phyloP scores from a whole-genome alignment of 2,797 vertebrate species.

The Acanthurus lineatus region DNA sequence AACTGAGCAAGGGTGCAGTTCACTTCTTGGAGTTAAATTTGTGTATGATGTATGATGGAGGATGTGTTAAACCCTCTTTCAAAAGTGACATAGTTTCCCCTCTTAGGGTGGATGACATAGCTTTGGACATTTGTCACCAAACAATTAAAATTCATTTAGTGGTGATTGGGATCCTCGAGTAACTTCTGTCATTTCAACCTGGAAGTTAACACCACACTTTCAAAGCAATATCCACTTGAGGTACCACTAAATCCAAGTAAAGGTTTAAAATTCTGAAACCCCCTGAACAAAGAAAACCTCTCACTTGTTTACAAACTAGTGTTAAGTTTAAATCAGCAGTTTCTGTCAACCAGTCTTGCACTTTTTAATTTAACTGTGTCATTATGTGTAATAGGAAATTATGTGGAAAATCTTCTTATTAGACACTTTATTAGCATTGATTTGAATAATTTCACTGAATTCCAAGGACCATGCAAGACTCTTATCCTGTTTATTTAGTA shows the following conservation, averaged over 20 bases:
- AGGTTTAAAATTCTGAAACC: no score
- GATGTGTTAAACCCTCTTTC: neutral
- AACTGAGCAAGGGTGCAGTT: neutral
- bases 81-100: neutral
- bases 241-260: neutral
- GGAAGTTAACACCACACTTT: neutral
- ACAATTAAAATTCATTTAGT: neutral
- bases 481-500: constrained; percentile 14
- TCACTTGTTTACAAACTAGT: neutral
- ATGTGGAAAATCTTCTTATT: constrained; percentile 3
- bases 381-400: constrained; percentile 4
- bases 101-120: neutral
- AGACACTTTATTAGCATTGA: constrained; percentile 24
- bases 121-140: neutral
- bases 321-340: neutral
- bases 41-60: neutral
- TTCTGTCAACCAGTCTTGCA: neutral
- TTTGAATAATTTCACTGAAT: constrained; percentile 8
- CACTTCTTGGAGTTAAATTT: neutral
- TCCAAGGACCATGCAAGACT: neutral
- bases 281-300: constrained; percentile 8
- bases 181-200: neutral
- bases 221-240: neutral
- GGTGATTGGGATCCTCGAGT: neutral
- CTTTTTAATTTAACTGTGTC: constrained; percentile 8